Evolutionary conservation across 2,888 invertebrate species (phyloP).

Genomic region (Pandemis cinnamomeana): DNA sequence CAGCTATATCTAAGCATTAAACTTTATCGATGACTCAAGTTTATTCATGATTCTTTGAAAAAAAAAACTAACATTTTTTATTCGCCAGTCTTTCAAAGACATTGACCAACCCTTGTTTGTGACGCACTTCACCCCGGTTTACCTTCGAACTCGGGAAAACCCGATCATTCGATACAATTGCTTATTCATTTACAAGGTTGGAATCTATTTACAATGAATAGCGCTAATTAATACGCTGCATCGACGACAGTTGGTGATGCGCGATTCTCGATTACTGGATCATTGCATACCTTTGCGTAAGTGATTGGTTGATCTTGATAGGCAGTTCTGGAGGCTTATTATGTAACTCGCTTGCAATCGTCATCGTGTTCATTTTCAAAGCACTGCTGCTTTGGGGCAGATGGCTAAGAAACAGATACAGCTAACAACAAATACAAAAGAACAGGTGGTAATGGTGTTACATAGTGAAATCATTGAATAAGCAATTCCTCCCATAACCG

Average conservation of each 20-base stretch:
- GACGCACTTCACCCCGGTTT: conserved; percentile 70
- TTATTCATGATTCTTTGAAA: too few relatives aligned
- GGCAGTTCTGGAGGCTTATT: neutral
- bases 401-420: neutral
- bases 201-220: conserved; percentile 46
- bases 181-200: conserved; percentile 46
- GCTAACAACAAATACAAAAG: conserved; percentile 13
- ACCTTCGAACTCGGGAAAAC: conserved; percentile 71
- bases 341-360: too few relatives aligned
- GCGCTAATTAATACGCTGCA: conserved; percentile 56
- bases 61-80: too few relatives aligned
- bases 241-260: conserved; percentile 50
- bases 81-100: neutral
- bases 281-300: conserved; percentile 20
- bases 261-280: conserved; percentile 47
- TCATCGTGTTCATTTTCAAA: too few relatives aligned
- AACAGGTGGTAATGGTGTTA: conserved; percentile 28
- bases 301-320: neutral
- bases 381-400: too few relatives aligned
- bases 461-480: conserved; percentile 23
- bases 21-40: too few relatives aligned
- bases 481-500: conserved; percentile 26
- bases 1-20: too few relatives aligned
- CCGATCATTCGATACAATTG: conserved; percentile 49
- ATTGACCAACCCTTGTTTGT: conserved; percentile 45